Evolutionary conservation across 2,888 invertebrate species (phyloP).

Genomic region (Nebria brevicollis): DNA sequence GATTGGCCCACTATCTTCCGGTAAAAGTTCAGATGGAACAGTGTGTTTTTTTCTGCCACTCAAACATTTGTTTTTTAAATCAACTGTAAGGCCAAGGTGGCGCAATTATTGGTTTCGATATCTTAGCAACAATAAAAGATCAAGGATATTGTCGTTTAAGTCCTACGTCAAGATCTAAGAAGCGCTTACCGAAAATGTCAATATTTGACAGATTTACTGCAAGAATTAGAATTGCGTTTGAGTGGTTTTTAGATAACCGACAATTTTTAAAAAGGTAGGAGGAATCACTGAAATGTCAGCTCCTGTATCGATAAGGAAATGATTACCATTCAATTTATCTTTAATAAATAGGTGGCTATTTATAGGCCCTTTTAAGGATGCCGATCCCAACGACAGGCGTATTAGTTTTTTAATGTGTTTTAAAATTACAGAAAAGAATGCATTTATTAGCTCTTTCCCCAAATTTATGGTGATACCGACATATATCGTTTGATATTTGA

Average conservation of each 20-base stretch:
- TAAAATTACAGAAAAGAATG: not conserved
- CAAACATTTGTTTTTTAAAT: conserved; percentile 45
- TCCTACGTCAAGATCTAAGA: too few species aligned
- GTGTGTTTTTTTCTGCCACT: too few species aligned
- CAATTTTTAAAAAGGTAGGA: too few species aligned
- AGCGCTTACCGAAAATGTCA: conserved; percentile 52
- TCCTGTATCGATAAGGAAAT: too few species aligned
- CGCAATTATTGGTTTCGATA: conserved; percentile 55
- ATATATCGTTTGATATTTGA: too few species aligned
- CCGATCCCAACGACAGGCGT: conserved; percentile 11
- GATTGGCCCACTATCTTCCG: too few species aligned
- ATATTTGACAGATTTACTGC: too few species aligned
- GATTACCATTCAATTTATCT: not conserved
- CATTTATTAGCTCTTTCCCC: conserved; percentile 5
- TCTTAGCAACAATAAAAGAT: conserved; percentile 55
- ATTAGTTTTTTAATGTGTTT: not conserved
- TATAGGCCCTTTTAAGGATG: conserved; percentile 38
- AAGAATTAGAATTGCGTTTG: too few species aligned
- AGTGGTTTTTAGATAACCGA: too few species aligned
- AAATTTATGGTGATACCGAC: too few species aligned
- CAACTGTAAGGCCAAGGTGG: conserved; percentile 54
- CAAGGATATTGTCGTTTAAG: conserved; percentile 53
- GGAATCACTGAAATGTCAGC: too few species aligned
- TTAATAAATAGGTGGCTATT: not conserved
- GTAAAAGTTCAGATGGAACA: too few species aligned